Evolutionary conservation across 2,888 invertebrate genomes (phyloP), one percentile per base, ranked within the genome.

Genomic region (Argyresthia goedartella): DNA sequence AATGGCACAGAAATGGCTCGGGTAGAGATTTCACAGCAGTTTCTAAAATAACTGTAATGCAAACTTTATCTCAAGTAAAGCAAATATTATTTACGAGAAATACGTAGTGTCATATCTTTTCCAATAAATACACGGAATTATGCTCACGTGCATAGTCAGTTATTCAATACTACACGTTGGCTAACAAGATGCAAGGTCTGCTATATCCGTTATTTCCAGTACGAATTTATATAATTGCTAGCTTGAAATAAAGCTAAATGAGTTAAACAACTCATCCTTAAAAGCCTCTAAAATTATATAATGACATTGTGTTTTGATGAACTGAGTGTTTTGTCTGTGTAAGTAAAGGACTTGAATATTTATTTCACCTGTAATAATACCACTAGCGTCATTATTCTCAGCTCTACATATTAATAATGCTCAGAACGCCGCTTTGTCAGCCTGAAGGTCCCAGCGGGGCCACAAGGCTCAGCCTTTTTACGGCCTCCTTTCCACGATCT

Each of bases 331-430:
- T 14, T 14, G 6, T 42, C 6, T 42, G n/a, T 42, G 11, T 6
- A 9, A 6, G n/a, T 11, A 42, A 13, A 13, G n/a, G 6, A 13
- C 11, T 11, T 1, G 6, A 10, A 42, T 6, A 14, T n/a, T 13
- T 14, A 13, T 41, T 41, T 41, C 11, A 13, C 6, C 13, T 10
- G 13, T 13, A 11, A 11, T 6, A 11, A 42, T 14, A 42, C n/a
- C n/a, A 42, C 14, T 4, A 11, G 8, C 55, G 65, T 6, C 25
- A 25, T 25, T 25, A 25, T 69, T 71, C 66, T 58, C 64, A 69
- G 61, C 65, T 75, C 75, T 79, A 72, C 62, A 61, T 66, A 73
- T 76, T 79, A 76, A 80, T 81, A 75, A 73, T 66, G 65, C 69
- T 76, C 70, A 67, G 65, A 65, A 67, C 62, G 63, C 60, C 64